phyloP scores from a whole-genome alignment of 1,140 invertebrate genomes.

The Triops longicaudatus region DNA sequence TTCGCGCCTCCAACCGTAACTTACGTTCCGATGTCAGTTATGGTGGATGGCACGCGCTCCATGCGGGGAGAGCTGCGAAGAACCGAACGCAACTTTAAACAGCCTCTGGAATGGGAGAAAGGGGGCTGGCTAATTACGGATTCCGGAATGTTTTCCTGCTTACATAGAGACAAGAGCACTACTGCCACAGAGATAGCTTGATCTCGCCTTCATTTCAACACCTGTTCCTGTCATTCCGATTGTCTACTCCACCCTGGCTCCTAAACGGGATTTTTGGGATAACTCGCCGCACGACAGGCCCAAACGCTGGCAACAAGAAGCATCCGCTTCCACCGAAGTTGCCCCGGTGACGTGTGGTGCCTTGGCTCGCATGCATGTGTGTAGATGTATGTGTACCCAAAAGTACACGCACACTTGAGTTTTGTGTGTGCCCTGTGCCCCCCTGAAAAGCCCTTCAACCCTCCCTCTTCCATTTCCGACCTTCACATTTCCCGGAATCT shows the following conservation, averaged over 20 bases:
- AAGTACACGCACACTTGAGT: no score
- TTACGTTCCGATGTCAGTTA: background rate
- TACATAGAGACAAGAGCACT: background rate
- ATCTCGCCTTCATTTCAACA: constrained; percentile 11
- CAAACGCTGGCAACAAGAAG: background rate
- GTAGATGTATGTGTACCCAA: no score
- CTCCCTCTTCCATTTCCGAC: background rate
- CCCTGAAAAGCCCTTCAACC: no score
- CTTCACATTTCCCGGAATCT: background rate
- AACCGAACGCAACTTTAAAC: background rate
- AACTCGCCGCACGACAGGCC: background rate
- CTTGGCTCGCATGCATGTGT: no score
- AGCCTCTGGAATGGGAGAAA: background rate
- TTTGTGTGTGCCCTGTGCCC: no score
- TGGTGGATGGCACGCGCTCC: constrained; percentile 5
- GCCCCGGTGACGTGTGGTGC: no score
- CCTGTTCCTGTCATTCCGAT: constrained; percentile 11
- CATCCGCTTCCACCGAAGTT: background rate
- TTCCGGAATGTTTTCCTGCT: constrained; percentile 6
- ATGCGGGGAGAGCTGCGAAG: background rate
- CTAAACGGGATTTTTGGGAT: background rate
- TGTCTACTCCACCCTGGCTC: background rate
- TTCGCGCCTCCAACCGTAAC: background rate
- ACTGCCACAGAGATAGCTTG: constrained; percentile 1
- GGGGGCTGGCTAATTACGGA: constrained; percentile 13